Evolutionary conservation across 2,888 invertebrate genomes (phyloP), one percentile per base, ranked within the genome.

Genomic region (Melanostoma mellinum): DNA sequence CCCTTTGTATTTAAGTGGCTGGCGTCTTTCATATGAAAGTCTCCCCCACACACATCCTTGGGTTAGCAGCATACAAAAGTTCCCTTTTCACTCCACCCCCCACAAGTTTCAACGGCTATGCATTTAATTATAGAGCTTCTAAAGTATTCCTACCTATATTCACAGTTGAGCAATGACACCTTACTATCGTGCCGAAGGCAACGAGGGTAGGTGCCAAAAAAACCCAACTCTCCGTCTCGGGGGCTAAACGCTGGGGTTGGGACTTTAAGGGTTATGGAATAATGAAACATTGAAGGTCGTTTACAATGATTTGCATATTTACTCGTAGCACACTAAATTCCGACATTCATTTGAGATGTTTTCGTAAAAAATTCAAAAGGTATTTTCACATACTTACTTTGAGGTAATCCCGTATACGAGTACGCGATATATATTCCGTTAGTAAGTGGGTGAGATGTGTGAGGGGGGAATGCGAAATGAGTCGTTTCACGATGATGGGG

Each of bases 271-370:
- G 38, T 61, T 55, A 73, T 74, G 50, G 65, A 53, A 67, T 60
- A 72, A 82, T 82, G 84, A 85, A 85, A 79, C 74, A 81, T 86
- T 85, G 82, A 85, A 86, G 84, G 84, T 80, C 86, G 85, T 86
- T 86, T 82, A 82, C 72, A 67, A 82, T 86, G 77, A 86, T 86
- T 86, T 86, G 79, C 86, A 86, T 86, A 84, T 79, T 71, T 71
- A 67, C 58, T 68, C 65, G 58, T 52, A 65, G 38, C 71, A 60
- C 65, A 60, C 74, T 69, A 63, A 63, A 67, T 69, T 84, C 69
- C 74, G 32, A 67, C 69, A 71, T 84, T 84, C 68, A 75, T 72
- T 79, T 67, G 65, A 74, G 75, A 74, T 79, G 79, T 84, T 79
- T 65, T 75, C 79, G 53, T 79, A 55, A 79, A 86, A 86, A 86